Conservation (phyloP, 92 coral and sea anemone species). For the Pocillopora grandis region DNA sequence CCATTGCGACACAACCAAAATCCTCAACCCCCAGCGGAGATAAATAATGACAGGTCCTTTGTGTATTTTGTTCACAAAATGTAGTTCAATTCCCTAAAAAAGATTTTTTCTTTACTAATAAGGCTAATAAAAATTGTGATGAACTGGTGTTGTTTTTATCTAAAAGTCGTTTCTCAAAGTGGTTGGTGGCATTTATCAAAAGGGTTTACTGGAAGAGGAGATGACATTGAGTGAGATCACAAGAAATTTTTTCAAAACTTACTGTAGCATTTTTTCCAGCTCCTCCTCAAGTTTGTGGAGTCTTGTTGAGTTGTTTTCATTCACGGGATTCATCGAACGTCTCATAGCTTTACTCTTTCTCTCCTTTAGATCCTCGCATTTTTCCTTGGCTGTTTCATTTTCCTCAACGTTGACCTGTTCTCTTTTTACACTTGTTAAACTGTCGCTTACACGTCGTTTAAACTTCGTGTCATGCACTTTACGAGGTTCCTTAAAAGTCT, state of each 20-base stretch:
- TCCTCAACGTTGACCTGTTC: slow-evolving; percentile 30
- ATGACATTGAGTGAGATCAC: too few species aligned
- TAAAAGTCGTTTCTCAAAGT: too few species aligned
- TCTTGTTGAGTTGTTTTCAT: slow-evolving; percentile 43
- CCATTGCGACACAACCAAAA: too few species aligned
- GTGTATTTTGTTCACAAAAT: too few species aligned
- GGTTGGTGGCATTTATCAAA: too few species aligned
- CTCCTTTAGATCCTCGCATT: slow-evolving; percentile 36
- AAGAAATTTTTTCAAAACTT: slow-evolving; percentile 28
- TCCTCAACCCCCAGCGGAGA: too few species aligned
- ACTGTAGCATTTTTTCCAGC: slow-evolving; percentile 97
- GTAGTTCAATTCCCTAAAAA: too few species aligned
- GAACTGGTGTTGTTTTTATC: too few species aligned
- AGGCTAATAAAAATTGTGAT: too few species aligned
- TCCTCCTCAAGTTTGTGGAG: slow-evolving; percentile 85
- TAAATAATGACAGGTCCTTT: too few species aligned
- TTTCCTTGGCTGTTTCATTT: slow-evolving; percentile 49
- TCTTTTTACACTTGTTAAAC: slow-evolving; percentile 32
- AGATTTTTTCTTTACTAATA: too few species aligned
- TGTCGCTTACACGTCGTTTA: slow-evolving; percentile 47
- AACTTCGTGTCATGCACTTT: slow-evolving; percentile 44
- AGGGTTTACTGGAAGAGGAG: too few species aligned
- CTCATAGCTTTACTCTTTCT: slow-evolving; percentile 36
- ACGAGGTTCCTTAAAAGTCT: slow-evolving; percentile 34
- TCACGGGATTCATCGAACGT: slow-evolving; percentile 7